These are phyloP conservation scores for Anableps anableps DNA, from an alignment of 2,797 vertebrate species.

Conservation along the genomic window DNA sequence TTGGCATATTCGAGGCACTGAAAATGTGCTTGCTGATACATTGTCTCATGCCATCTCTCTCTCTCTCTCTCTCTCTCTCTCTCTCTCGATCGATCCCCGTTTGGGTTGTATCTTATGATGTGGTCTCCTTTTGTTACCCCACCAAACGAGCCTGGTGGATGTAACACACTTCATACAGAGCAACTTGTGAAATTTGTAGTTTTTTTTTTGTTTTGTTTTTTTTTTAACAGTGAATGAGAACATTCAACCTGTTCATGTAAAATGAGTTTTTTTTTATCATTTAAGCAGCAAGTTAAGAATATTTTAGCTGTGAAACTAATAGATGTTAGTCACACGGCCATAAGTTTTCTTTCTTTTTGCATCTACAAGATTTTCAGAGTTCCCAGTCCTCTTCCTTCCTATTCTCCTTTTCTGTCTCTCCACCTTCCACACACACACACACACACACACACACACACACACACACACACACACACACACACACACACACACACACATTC, in stretches of 20 bases:
- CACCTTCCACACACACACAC: conserved; percentile 35
- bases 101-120: no score
- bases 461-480: conserved; percentile 13
- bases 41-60: no score
- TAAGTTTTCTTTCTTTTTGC: neutral
- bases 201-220: no score
- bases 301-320: neutral
- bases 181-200: neutral
- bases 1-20: no score
- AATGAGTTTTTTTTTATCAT: neutral
- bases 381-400: conserved; percentile 10
- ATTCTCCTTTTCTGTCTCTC: conserved; percentile 9
- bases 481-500: conserved; percentile 23
- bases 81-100: no score
- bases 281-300: neutral
- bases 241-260: neutral
- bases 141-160: no score
- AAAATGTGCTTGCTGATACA: no score
- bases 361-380: conserved; percentile 46
- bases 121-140: no score
- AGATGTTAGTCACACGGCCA: neutral
- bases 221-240: neutral
- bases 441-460: conserved; percentile 8
- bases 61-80: no score
- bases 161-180: neutral